A percentile compares a stretch with the other conserved stretches of the same genome.
Conservation (phyloP, 2,888 invertebrate species). For the Sthenelais limicola region DNA sequence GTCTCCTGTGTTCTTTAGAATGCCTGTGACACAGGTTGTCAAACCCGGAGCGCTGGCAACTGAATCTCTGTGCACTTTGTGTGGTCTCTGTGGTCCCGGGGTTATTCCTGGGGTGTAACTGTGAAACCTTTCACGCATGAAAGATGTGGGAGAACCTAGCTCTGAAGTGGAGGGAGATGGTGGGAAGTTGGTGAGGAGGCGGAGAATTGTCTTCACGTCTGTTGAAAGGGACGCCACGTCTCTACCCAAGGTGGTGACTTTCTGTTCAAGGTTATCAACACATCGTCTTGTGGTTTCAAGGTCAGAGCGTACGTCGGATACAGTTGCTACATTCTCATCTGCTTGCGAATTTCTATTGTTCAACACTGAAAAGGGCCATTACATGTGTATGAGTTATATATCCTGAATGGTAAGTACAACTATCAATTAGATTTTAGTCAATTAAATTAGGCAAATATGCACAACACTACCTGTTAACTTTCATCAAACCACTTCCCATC, state of each 20-base stretch:
- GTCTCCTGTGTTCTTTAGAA: conserved; percentile 24
- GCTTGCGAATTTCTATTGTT: not conserved
- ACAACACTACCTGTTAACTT: too few species aligned
- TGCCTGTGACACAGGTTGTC: conserved; percentile 12
- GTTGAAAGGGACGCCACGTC: conserved; percentile 34
- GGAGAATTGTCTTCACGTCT: conserved; percentile 41
- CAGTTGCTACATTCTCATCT: not conserved
- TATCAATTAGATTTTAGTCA: too few species aligned
- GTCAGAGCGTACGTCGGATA: conserved; percentile 18
- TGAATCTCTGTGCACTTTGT: conserved; percentile 25
- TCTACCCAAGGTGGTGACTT: conserved; percentile 29
- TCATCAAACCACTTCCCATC: too few species aligned
- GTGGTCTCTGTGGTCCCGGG: not conserved
- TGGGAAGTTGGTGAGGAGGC: conserved; percentile 30
- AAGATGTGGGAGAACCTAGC: conserved; percentile 13
- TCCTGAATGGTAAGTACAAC: too few species aligned
- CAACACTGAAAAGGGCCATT: not conserved
- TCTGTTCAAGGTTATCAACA: conserved; percentile 39
- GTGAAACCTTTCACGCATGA: conserved; percentile 5
- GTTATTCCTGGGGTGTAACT: conserved; percentile 16
- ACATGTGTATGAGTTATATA: too few species aligned
- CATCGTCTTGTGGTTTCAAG: conserved; percentile 39
- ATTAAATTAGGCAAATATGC: too few species aligned
- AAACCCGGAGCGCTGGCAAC: conserved; percentile 40
- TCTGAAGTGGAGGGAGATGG: conserved; percentile 9